A percentile compares a stretch with the other conserved stretches of the same genome.
These are phyloP conservation scores for Chunga burmeisteri DNA, from an alignment of 2,113 vertebrate genomes.

Conservation along the genomic window DNA sequence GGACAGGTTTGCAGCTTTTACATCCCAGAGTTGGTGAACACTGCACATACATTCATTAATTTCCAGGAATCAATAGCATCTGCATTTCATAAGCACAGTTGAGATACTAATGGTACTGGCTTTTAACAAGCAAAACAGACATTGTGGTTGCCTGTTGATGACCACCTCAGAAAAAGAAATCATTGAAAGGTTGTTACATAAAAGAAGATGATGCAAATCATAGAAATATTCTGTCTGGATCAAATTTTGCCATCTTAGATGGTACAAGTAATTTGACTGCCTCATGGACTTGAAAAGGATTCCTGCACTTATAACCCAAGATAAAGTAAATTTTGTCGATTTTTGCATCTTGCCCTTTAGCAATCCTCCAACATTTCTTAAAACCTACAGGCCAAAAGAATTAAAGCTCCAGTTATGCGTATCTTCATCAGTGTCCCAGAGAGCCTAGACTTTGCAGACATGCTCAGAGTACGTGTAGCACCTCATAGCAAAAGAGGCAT, in stretches of 20 bases:
- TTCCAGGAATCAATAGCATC: background rate
- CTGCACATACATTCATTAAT: background rate
- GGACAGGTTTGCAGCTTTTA: background rate
- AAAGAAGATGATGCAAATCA: background rate
- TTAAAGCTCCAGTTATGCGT: background rate
- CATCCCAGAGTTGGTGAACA: background rate
- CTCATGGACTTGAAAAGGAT: background rate
- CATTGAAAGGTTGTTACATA: background rate
- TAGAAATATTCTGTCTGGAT: background rate
- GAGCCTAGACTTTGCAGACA: background rate
- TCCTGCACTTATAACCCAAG: background rate
- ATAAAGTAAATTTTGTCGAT: background rate
- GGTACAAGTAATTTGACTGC: background rate
- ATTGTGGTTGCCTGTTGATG: background rate
- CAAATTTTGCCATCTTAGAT: background rate
- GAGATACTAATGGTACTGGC: background rate
- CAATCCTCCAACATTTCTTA: background rate
- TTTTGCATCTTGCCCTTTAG: background rate
- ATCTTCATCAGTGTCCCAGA: background rate
- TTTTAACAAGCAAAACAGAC: background rate
- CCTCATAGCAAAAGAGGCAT: background rate
- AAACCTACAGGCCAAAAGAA: background rate
- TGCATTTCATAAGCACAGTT: background rate
- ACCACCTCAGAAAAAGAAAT: background rate
- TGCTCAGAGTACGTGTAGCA: background rate